Percentiles rank a stretch among this genome's conserved stretches.
Conservation (phyloP, 2,113 vertebrate genomes). For the Pogonocichla stellata region DNA sequence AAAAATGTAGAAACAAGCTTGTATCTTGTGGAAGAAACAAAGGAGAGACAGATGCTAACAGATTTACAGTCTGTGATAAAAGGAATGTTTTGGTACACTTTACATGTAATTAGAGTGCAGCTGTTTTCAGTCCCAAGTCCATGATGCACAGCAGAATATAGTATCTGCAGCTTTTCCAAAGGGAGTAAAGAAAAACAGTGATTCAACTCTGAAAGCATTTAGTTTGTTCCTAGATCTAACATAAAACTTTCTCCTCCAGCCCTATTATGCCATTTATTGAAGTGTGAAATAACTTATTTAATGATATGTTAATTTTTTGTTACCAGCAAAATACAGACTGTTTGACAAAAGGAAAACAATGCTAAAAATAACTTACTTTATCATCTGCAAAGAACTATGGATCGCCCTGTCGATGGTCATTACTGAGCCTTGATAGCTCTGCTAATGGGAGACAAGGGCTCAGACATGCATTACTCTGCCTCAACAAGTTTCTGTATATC, state of each 20-base stretch:
- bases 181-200: constrained; percentile 82
- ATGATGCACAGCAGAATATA: constrained; percentile 74
- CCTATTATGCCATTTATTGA: constrained; percentile 2
- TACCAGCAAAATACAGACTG: neutral
- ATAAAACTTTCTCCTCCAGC: constrained; percentile 55
- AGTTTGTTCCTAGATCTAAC: constrained; percentile 65
- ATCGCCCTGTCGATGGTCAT: neutral
- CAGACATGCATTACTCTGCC: neutral
- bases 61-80: constrained; percentile 87
- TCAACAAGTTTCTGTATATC: neutral
- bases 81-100: constrained; percentile 87
- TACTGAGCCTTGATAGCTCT: neutral
- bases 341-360: neutral
- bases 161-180: constrained; percentile 76
- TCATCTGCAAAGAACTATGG: neutral
- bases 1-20: constrained; percentile 90
- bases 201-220: constrained; percentile 79
- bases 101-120: constrained; percentile 91
- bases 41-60: constrained; percentile 84
- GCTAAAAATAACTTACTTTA: neutral
- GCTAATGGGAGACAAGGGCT: neutral
- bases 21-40: constrained; percentile 86
- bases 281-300: constrained; percentile 26
- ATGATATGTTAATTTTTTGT: constrained; percentile 27
- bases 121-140: constrained; percentile 83